phyloP scores from a whole-genome alignment of 64 coral and sea anemone genomes.

The Stichodactyla mertensii region DNA sequence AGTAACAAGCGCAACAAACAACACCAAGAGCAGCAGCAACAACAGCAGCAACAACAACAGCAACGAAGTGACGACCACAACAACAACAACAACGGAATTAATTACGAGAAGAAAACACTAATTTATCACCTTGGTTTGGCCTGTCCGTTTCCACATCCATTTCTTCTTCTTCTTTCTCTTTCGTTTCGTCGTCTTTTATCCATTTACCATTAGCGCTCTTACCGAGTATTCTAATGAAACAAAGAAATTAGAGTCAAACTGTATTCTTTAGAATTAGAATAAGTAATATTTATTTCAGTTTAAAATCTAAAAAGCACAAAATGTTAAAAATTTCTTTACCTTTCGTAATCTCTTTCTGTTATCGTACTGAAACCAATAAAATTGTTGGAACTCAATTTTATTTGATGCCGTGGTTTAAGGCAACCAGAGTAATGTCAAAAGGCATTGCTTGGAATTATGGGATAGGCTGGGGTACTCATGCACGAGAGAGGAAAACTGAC shows the following conservation, averaged over 20 bases:
- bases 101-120: background rate
- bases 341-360: conserved; percentile 69
- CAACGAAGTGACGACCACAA: background rate
- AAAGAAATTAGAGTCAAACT: background rate
- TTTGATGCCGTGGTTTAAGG: too few species aligned
- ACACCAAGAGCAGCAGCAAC: background rate
- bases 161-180: conserved; percentile 6
- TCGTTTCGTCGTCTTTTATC: conserved; percentile 47
- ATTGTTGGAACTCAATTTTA: background rate
- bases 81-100: background rate
- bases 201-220: conserved; percentile 60
- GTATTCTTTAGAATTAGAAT: too few species aligned
- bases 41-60: background rate
- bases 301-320: too few species aligned
- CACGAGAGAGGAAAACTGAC: background rate
- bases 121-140: background rate
- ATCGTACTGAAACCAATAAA: conserved; percentile 26
- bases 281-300: too few species aligned
- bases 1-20: too few species aligned
- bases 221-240: conserved; percentile 62
- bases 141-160: background rate
- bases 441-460: too few species aligned
- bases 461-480: background rate
- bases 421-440: too few species aligned
- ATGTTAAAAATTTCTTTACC: conserved; percentile 31